phyloP scores from a whole-genome alignment of 2,113 vertebrate genomes.

The Plotosus lineatus region DNA sequence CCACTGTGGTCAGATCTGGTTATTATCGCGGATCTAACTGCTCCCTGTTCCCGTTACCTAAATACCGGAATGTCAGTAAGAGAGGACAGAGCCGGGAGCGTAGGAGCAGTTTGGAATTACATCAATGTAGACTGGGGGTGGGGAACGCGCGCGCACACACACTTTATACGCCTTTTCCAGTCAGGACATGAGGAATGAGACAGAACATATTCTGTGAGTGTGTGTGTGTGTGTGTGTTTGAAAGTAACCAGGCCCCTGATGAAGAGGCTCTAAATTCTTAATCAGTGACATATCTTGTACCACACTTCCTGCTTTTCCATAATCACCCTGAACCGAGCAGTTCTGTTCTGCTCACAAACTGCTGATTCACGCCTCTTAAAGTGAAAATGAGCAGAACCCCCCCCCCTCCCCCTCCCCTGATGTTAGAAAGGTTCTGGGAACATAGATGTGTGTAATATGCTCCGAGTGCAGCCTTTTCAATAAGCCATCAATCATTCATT shows the following conservation, averaged over 20 bases:
- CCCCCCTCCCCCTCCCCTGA: too few species aligned
- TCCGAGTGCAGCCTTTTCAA: not conserved
- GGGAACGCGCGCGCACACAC: not conserved
- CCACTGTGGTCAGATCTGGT: not conserved
- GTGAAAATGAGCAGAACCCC: not conserved
- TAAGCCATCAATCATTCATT: too few species aligned
- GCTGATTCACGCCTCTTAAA: not conserved
- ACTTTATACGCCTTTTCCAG: not conserved
- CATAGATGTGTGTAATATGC: not conserved
- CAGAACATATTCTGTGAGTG: not conserved
- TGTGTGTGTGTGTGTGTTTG: not conserved
- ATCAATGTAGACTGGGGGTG: conserved; percentile 2
- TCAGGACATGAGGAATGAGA: not conserved
- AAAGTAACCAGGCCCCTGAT: conserved; percentile 1
- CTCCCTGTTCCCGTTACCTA: conserved; percentile 15
- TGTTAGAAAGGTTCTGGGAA: not conserved
- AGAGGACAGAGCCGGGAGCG: conserved; percentile 12
- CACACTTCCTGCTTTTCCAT: conserved; percentile 17
- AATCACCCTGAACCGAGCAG: not conserved
- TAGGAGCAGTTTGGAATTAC: conserved; percentile 50
- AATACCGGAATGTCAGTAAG: not conserved
- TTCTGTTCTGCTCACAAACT: not conserved
- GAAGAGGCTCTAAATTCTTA: conserved; percentile 22
- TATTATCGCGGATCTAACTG: conserved; percentile 5
- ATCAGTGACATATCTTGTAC: conserved; percentile 39